Base-by-base conservation (phyloP, 2,797 vertebrate genomes). In the Sciurus carolinensis region DNA sequence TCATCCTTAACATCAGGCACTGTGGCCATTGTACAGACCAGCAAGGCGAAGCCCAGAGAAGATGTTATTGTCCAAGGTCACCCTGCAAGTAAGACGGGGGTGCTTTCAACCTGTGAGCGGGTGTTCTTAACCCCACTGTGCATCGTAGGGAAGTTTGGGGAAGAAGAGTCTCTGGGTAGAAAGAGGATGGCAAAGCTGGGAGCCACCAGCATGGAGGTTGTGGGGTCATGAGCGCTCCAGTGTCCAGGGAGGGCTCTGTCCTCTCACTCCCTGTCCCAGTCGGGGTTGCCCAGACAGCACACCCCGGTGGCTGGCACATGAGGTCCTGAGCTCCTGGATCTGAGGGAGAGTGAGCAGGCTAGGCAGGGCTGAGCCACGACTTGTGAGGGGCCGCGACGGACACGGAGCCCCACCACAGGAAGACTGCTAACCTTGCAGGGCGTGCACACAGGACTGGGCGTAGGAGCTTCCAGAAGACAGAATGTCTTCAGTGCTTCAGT, bases 261-360 rank as follows among this genome's bases (percentile, higher is more conserved):
- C 4, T 9, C 30, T 57, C 24, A 17, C 22, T 52, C 52, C 47
- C 12, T 0, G 62, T 42, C 52, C 44, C 28, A 8, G 33, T 33
- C 3, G 1, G 28, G 71, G 39, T 12, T 8, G n/a, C 33, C 36
- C 52, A 73, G 14, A 57, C 7, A 5, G 3, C 54, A 7, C 11
- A 30, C 1, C 44, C 0, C 0, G 44, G 15, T 0, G 42, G 52
- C 7, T 0, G 42, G 52, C 7, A 0, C 20, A 0, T 36, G 67
- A 66, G 33, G 50, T 62, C 54, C 91, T 64, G 36, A 67, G 44
- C 44, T 33, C 44, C 39, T 11, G 20, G 44, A 3, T 44, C 7
- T 67, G 24, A 57, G 64, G 47, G 11, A 11, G 67, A 62, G 26
- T 18, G 17, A 42, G 67, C 64, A 4, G 44, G 11, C 50, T 33